These are phyloP conservation scores for Trichacis sp. DNA, from an alignment of 2,888 invertebrate genomes.

Conservation along the genomic window DNA sequence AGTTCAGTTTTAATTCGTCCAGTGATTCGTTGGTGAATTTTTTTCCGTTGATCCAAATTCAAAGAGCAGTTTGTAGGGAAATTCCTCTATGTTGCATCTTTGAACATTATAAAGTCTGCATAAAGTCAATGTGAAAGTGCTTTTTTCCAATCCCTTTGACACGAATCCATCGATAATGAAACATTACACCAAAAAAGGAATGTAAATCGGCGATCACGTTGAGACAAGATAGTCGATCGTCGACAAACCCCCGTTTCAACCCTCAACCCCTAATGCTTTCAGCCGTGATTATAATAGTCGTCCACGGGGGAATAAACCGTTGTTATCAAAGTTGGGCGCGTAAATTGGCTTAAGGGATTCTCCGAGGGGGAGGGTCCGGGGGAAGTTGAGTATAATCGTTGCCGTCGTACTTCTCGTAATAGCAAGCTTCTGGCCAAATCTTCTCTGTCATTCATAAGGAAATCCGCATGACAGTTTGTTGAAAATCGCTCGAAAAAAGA, in stretches of 20 bases:
- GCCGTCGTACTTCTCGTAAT: slow-evolving; percentile 45
- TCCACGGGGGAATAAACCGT: slow-evolving; percentile 38
- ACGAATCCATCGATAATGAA: neutral
- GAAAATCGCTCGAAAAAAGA: neutral
- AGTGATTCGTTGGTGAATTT: no score
- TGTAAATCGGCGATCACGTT: neutral
- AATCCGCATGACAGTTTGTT: neutral
- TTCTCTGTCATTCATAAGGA: neutral
- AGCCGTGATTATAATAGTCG: slow-evolving; percentile 22
- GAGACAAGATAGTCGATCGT: neutral
- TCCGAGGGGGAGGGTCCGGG: slow-evolving; percentile 21
- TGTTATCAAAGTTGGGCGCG: slow-evolving; percentile 54
- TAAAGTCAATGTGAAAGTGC: no score
- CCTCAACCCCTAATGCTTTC: slow-evolving; percentile 17
- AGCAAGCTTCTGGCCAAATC: slow-evolving; percentile 6
- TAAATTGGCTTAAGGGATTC: slow-evolving; percentile 68
- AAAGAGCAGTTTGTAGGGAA: no score
- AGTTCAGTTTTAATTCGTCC: no score
- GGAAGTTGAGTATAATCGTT: slow-evolving; percentile 50
- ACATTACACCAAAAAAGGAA: neutral
- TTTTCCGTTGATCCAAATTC: no score
- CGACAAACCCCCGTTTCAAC: slow-evolving; percentile 10
- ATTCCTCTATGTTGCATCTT: no score
- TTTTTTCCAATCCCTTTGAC: neutral
- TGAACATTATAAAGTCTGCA: no score